Percentiles rank a stretch among this genome's conserved stretches.
phyloP scores from a whole-genome alignment of 1,140 invertebrate species.

The Eriocheir sinensis region DNA sequence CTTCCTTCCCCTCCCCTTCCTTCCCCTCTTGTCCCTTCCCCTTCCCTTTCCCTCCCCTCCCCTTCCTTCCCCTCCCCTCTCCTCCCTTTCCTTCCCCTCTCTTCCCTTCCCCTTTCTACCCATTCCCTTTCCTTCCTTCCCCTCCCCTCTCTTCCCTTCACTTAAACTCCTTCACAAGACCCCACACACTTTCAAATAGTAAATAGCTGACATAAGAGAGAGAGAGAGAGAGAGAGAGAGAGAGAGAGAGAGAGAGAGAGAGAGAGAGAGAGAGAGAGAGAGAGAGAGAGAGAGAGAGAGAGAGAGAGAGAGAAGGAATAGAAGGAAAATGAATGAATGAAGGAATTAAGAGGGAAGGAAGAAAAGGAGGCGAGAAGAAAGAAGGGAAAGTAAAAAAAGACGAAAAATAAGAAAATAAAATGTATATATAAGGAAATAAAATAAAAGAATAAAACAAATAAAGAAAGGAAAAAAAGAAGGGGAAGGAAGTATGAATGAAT shows the following conservation, averaged over 20 bases:
- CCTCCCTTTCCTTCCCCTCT: not conserved
- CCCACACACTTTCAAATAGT: not conserved
- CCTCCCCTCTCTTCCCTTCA: not conserved
- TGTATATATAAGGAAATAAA: no score
- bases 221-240: not conserved
- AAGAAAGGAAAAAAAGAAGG: not conserved
- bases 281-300: conserved; percentile 16
- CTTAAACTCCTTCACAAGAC: no score
- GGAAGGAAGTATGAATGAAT: no score
- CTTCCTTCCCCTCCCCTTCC: not conserved
- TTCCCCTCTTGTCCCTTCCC: not conserved
- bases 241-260: not conserved
- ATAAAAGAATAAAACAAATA: no score
- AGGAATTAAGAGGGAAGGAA: not conserved
- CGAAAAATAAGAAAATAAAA: not conserved
- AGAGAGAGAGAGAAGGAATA: conserved; percentile 24
- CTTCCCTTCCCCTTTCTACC: not conserved
- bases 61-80: not conserved
- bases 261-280: not conserved
- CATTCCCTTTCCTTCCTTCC: conserved; percentile 35
- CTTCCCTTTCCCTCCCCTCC: not conserved
- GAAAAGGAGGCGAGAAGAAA: not conserved
- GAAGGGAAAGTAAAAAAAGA: not conserved
- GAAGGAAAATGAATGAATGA: not conserved
- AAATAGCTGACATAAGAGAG: no score